Evolutionary conservation across 64 coral and sea anemone genomes (phyloP), one percentile per base, ranked within the genome.

Genomic region (Orbicella faveolata): DNA sequence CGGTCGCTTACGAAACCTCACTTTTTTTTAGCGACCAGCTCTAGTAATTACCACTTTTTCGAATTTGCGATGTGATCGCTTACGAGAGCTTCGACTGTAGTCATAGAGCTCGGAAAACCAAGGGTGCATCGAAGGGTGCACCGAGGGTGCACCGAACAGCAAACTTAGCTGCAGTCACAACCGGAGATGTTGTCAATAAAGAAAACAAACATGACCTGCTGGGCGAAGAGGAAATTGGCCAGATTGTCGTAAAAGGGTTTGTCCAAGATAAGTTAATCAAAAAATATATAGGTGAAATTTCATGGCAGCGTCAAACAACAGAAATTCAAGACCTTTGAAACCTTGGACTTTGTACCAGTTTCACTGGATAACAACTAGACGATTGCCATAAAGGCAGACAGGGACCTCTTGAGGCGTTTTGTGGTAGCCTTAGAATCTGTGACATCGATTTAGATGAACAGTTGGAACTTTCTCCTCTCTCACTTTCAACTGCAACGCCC

Each of bases 141-240:
- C 83, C 1, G 51, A 77, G 82, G 33, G 75, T 93, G 51, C 66
- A 67, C 65, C 48, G 73, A 37, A 86, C 81, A 84, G 83, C 75
- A 52, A 52, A 87, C 75, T 87, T 92, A 54, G 83, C 74, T 87
- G 61, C 55, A 87, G 62, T 87, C 48, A 80, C 83, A 20, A 89
- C 87, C n/a, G 80, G 73, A 34, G 79, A 84, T 75, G 78, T 93
- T 84, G 92, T 87, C 77, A 90, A 73, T 64, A 74, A 74, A 67
- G 48, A 83, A 44, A 83, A 78, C 65, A 89, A 94, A 37, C 36
- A 87, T 26, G 80, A 72, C 19, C 26, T 83, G 68, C 23, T 68
- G 53, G 36, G 53, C 26, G 55, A 35, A 34, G 34, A 77, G 78
- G 25, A 85, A 41, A 86, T n/a, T 2, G 82, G 57, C 7, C n/a